Evolutionary conservation across 2,113 vertebrate genomes (phyloP).

Genomic region (Macquaria ambigua): DNA sequence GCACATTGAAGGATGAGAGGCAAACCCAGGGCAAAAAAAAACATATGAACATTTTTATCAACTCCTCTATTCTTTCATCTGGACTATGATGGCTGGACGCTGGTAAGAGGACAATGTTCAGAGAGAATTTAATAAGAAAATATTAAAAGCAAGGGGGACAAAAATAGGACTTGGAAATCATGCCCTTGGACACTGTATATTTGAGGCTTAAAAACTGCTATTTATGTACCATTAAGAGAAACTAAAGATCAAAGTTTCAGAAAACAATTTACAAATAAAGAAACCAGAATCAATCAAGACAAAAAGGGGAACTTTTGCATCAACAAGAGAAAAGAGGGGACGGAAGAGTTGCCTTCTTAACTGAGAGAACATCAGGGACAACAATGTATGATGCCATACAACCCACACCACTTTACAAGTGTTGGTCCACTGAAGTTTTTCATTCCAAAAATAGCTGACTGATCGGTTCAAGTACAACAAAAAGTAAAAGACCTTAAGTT

Average conservation of each 20-base stretch:
- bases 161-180: no score
- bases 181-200: neutral
- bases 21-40: no score
- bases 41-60: no score
- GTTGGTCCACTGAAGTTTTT: conserved; percentile 31
- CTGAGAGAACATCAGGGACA: neutral
- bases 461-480: neutral
- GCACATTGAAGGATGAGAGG: no score
- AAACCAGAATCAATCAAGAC: neutral
- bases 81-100: no score
- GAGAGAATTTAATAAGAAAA: no score
- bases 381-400: neutral
- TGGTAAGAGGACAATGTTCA: no score
- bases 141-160: no score
- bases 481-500: conserved; percentile 35
- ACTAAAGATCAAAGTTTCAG: neutral
- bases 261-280: neutral
- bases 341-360: neutral
- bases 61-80: no score
- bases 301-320: neutral
- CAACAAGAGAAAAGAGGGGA: neutral
- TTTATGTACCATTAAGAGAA: neutral
- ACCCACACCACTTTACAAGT: neutral
- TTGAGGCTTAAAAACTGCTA: neutral
- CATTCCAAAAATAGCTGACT: conserved; percentile 56